Evolutionary conservation across 2,113 vertebrate genomes (phyloP).

Genomic region (Ascaphus truei): DNA sequence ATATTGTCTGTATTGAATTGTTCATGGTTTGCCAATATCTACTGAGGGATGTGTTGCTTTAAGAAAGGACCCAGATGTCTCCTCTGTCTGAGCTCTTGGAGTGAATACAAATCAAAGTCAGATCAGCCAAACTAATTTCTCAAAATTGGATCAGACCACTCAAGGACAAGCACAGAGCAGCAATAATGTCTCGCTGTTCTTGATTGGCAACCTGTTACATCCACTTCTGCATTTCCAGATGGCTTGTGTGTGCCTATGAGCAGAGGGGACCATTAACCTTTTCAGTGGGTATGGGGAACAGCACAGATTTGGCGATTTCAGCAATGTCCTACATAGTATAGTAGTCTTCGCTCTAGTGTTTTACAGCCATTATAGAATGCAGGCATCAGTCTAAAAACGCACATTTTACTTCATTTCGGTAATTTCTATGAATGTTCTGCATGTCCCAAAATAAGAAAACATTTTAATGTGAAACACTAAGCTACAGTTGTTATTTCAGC

Average conservation of each 20-base stretch:
- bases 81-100: neutral
- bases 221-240: slow-evolving; percentile 22
- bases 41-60: neutral
- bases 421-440: no score
- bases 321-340: no score
- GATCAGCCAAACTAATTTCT: slow-evolving; percentile 14
- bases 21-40: no score
- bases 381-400: no score
- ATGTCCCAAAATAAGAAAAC: no score
- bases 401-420: no score
- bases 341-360: no score
- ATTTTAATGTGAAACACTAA: no score
- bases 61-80: neutral
- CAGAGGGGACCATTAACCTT: slow-evolving; percentile 1
- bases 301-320: no score
- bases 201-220: slow-evolving; percentile 24
- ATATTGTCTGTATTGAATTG: no score
- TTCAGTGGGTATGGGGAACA: neutral
- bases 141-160: slow-evolving; percentile 29
- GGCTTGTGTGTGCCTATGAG: neutral
- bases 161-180: slow-evolving; percentile 19
- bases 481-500: no score
- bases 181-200: slow-evolving; percentile 12
- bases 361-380: no score
- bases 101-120: slow-evolving; percentile 21